phyloP scores from a whole-genome alignment of 2,113 vertebrate species.

The Nanger granti region DNA sequence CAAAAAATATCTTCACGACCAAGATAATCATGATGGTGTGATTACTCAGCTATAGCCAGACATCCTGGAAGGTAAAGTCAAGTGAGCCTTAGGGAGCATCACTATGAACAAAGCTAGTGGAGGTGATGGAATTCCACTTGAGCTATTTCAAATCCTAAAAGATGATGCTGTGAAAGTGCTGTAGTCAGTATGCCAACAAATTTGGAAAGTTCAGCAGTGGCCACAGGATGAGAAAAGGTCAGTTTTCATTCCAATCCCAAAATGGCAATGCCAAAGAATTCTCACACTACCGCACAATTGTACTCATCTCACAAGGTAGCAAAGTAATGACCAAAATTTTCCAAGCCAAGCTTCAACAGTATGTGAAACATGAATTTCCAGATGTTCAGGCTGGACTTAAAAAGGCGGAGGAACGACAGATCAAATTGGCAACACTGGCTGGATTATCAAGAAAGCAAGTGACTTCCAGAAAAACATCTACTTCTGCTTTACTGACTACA shows the following conservation, averaged over 20 bases:
- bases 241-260: not conserved
- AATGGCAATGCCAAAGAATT: not conserved
- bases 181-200: not conserved
- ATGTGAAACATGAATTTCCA: not conserved
- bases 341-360: not conserved
- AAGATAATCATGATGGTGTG: too few relatives aligned
- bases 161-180: not conserved
- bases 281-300: not conserved
- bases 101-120: not conserved
- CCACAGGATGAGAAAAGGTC: not conserved
- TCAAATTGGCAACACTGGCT: not conserved
- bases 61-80: not conserved
- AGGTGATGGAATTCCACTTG: not conserved
- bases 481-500: not conserved
- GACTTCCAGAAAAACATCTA: not conserved
- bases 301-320: rapidly evolving
- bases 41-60: too few relatives aligned
- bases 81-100: not conserved
- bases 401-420: not conserved
- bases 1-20: too few relatives aligned
- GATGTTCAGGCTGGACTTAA: not conserved
- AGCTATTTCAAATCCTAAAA: not conserved
- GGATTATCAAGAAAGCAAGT: not conserved
- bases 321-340: not conserved
- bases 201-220: not conserved